Base-by-base conservation (phyloP, 1,140 invertebrate species). In the Drosophila sproati region DNA sequence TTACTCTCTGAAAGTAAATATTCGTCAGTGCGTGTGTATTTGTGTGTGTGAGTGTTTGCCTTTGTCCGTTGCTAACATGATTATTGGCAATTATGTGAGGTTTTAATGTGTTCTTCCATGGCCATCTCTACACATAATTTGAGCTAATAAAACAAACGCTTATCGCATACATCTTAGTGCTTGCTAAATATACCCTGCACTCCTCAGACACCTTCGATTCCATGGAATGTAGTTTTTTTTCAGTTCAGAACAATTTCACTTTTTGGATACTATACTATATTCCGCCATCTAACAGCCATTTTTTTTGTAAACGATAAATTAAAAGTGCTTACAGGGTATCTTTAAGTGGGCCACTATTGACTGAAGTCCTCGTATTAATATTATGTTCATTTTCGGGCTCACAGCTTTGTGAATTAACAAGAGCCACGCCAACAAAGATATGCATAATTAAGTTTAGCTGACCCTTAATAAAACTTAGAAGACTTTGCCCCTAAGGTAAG, bases 11-110 rank as follows among this genome's bases (percentile, higher is more conserved):
- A 41, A 39, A 39, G 37, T 39, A 8, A 43, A 43, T n/a, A n/a
- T 20, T 20, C 8, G 4, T 10, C 5, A 29, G 52, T 52, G 8
- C 37, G 4, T 51, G 37, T 28, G 7, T 35, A 6, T 41, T 28
- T 39, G 34, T 62, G 31, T 48, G 50, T 29, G 67, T 37, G 59
- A 68, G 39, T 39, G 79, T 50, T 39, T 62, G 54, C 20, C 35
- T 64, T 39, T 31, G 45, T 51, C 20, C 48, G 47, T 8, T n/a
- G 35, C 48, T 39, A 64, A 79, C 80, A 85, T 80, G 74, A 86
- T 86, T 85, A 85, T 85, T 86, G 70, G 82, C 82, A 86, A 80
- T 85, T 86, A 86, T 81, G 74, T 86, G 82, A 63, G 82, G 74
- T 64, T 86, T 86, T 67, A 50, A 64, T 78, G 55, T 51, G 37